Percentiles rank a stretch among this genome's conserved stretches.
These are phyloP conservation scores for Cichladusa arquata DNA, from an alignment of 2,113 vertebrate genomes.

Conservation along the genomic window DNA sequence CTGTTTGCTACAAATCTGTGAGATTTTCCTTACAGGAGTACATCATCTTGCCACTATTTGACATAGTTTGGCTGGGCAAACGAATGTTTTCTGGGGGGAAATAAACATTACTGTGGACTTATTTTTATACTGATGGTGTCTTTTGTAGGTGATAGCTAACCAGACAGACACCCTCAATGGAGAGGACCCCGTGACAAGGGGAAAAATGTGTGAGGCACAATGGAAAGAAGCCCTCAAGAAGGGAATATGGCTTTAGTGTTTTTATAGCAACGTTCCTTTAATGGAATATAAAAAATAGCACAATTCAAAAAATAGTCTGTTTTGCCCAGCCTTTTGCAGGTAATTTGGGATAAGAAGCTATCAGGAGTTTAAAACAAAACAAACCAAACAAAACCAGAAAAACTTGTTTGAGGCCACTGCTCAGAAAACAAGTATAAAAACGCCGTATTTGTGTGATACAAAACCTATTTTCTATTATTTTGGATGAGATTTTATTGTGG, in stretches of 20 bases:
- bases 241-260: slow-evolving; percentile 65
- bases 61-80: slow-evolving; percentile 70
- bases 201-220: slow-evolving; percentile 50
- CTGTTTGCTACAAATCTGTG: slow-evolving; percentile 76
- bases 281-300: slow-evolving; percentile 49
- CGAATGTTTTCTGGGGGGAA: slow-evolving; percentile 62
- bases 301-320: slow-evolving; percentile 49
- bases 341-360: slow-evolving; percentile 71
- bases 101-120: slow-evolving; percentile 67
- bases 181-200: slow-evolving; percentile 33
- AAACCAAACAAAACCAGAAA: neutral
- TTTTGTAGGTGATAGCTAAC: slow-evolving; percentile 60
- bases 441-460: slow-evolving; percentile 15
- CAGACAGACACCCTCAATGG: slow-evolving; percentile 45
- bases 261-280: slow-evolving; percentile 60
- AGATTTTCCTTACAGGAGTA: slow-evolving; percentile 72
- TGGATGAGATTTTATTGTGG: neutral
- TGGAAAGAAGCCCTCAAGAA: slow-evolving; percentile 55
- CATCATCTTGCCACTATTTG: slow-evolving; percentile 71
- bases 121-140: slow-evolving; percentile 70
- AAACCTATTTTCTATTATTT: slow-evolving; percentile 22
- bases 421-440: slow-evolving; percentile 45
- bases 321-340: slow-evolving; percentile 80
- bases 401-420: slow-evolving; percentile 46
- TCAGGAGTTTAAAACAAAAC: slow-evolving; percentile 64